Base-by-base conservation (phyloP, 2,113 vertebrate species). In the Odontesthes bonariensis region DNA sequence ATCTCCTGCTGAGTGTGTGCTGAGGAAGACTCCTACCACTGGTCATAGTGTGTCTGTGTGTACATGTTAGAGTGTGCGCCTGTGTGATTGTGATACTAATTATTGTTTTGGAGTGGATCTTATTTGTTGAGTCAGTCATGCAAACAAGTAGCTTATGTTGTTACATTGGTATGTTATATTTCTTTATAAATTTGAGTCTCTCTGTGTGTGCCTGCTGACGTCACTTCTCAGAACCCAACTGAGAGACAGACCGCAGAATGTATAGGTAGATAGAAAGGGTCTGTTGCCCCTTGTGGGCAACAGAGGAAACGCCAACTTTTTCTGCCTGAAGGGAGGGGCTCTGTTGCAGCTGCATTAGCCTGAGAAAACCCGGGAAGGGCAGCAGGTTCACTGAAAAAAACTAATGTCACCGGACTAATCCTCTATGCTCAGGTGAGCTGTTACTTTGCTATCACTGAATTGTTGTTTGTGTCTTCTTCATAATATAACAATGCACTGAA, bases 1-100 rank as follows among this genome's bases (percentile, higher is more conserved):
- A 86, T 83, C 86, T 87, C 87, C 86, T 69, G 86, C 90, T 87
- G 89, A 76, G 88, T 11, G 35, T 68, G 80, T 77, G 81, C 72
- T 69, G 59, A 77, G 82, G 73, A 81, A 81, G 82, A 84, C 77
- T 86, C 82, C 68, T 77, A 77, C 80, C 32, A 20, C 67, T 85
- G 89, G 89, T 85, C 87, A 85, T 61, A 58, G 65, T 57, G 66
- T 88, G 71, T 65, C 14, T 23, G 20, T n/a, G 73, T 73, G 62
- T 77, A 40, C 57, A 47, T 64, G 32, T 65, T 51, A 70, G 54
- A 44, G 51, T 42, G 38, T 49, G 31, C 53, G n/a, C 49, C 33
- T 60, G 17, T 61, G 46, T 53, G 13, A 23, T 10, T 68, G 7
- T 19, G 22, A 22, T 51, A 46, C n/a, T 74, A 17, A 53, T 49